A percentile compares a stretch with the other conserved stretches of the same genome.
These are phyloP conservation scores for Rugalucina vietnamica DNA, from an alignment of 2,888 invertebrate species.

Conservation along the genomic window DNA sequence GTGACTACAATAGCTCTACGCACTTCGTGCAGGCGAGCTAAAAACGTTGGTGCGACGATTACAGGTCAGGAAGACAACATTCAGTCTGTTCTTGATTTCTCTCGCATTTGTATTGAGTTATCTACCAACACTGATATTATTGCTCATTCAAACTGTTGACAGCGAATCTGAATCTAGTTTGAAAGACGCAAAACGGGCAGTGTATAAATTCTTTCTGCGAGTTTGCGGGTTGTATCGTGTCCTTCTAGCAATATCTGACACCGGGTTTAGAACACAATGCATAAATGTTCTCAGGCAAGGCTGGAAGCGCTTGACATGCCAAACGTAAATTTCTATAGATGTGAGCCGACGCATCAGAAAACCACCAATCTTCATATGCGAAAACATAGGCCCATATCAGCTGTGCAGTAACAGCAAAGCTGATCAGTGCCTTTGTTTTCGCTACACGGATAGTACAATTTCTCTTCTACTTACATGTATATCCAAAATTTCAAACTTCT, in stretches of 20 bases:
- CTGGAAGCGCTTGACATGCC: background rate
- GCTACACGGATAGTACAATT: too few species aligned
- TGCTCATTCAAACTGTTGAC: slow-evolving; percentile 40
- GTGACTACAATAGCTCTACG: too few species aligned
- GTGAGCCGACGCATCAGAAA: too few species aligned
- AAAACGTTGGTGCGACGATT: too few species aligned
- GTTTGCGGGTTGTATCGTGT: slow-evolving; percentile 67
- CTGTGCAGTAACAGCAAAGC: too few species aligned
- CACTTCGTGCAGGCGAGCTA: too few species aligned
- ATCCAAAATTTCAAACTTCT: too few species aligned
- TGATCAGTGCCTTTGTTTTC: too few species aligned
- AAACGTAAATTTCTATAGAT: too few species aligned
- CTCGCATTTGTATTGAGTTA: slow-evolving; percentile 61
- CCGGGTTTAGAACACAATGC: slow-evolving; percentile 51
- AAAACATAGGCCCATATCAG: too few species aligned
- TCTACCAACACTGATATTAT: slow-evolving; percentile 54
- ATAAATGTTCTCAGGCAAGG: background rate
- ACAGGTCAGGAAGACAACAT: slow-evolving; percentile 62
- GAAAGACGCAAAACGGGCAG: slow-evolving; percentile 37
- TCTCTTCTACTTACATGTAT: too few species aligned
- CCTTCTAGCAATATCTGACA: slow-evolving; percentile 69
- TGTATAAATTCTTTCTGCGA: slow-evolving; percentile 63
- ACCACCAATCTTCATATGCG: too few species aligned
- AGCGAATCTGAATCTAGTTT: slow-evolving; percentile 51
- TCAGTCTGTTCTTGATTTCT: slow-evolving; percentile 64